A percentile compares a stretch with the other conserved stretches of the same genome.
Conservation (phyloP, 1,140 invertebrate species). For the Steinernema feltiae region DNA sequence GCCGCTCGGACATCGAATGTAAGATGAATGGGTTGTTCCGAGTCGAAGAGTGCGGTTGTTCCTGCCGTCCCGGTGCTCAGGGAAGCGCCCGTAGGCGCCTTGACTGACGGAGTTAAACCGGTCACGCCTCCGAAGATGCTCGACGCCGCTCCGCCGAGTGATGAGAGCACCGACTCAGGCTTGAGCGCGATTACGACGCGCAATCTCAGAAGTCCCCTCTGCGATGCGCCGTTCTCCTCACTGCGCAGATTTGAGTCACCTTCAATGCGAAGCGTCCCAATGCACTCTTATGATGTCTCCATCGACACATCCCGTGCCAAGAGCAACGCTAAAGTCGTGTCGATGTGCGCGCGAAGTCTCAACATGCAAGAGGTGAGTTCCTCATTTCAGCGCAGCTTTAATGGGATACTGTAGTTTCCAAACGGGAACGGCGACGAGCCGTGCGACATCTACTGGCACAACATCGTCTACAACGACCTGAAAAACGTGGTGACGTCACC, state of each 20-base stretch:
- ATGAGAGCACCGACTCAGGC: not conserved
- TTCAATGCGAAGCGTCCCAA: not conserved
- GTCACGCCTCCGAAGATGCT: not conserved
- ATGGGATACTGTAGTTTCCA: conserved; percentile 51
- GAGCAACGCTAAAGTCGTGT: conserved; percentile 50
- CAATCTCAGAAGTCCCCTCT: not conserved
- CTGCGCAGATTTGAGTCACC: not conserved
- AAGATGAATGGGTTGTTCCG: conserved; percentile 3
- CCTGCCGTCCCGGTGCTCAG: not conserved
- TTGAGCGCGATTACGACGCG: not conserved
- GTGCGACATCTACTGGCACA: conserved; percentile 62
- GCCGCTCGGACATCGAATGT: not conserved
- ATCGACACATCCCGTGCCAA: conserved; percentile 55
- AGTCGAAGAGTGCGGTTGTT: not conserved
- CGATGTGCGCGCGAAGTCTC: conserved; percentile 52
- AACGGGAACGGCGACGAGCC: conserved; percentile 53
- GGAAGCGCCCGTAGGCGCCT: not conserved
- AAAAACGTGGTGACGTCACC: conserved; percentile 53
- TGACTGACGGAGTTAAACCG: not conserved
- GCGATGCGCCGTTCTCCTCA: not conserved
- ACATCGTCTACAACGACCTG: conserved; percentile 58
- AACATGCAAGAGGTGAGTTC: conserved; percentile 42
- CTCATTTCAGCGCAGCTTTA: conserved; percentile 20
- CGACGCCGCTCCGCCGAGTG: not conserved
- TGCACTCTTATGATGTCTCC: conserved; percentile 8